Base-by-base conservation (phyloP, 2,888 invertebrate species). In the Ophion ventricosus region DNA sequence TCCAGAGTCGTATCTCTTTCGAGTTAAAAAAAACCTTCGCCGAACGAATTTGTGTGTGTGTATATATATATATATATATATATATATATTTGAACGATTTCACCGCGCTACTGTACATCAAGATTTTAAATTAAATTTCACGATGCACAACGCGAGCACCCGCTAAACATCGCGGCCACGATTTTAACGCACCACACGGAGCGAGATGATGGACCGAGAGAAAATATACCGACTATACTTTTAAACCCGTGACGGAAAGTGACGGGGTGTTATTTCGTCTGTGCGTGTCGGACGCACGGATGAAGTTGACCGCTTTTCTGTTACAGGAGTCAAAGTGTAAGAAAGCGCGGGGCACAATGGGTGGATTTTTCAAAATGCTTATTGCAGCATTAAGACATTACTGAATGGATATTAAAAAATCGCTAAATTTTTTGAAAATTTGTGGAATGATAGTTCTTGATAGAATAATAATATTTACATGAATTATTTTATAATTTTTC, bases 81-180 rank as follows among this genome's bases (percentile, higher is more conserved):
- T 29, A 3, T 17, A 56, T 29, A 56, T n/a, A 3, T 57, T 43
- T 73, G 49, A 64, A 81, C 79, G 79, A 79, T 74, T 17, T 49
- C 40, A 70, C 74, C 4, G 35, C 83, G 83, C 83, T 83, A 79
- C 83, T 83, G 83, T 83, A 83, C 26, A 79, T 83, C 79, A 83
- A 75, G 83, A 79, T 79, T 83, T 69, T 69, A 61, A 83, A 78
- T 83, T 78, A 75, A 83, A 73, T 83, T 77, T 83, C 79, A 70
- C 70, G 57, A 79, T 83, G 63, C 69, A 43, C 63, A 7, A 35
- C n/a, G 43, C 59, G 77, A 23, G 72, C 72, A 61, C 72, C 59
- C 82, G 61, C 74, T 79, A 69, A 79, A 79, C 83, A 49, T 83
- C 49, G 23, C 14, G 77, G 54, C 20, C 66, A 43, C 72, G 43